Evolutionary conservation across 2,113 vertebrate genomes (phyloP), one percentile per base, ranked within the genome.

Genomic region (Morone saxatilis): DNA sequence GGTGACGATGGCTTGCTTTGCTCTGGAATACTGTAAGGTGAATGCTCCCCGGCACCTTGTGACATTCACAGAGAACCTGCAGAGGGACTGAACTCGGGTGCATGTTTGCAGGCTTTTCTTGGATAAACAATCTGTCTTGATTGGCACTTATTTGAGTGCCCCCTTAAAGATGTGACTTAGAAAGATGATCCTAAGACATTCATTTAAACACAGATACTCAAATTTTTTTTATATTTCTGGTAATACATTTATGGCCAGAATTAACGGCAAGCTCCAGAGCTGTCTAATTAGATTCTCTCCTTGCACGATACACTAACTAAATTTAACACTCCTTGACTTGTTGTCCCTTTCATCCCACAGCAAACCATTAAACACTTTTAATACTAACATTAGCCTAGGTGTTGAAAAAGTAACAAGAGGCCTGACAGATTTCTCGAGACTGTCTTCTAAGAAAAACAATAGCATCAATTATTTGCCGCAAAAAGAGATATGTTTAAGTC

Each of bases 11-110:
- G 57, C 83, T 92, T 80, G 91, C 76, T 86, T 86, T 76, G 82
- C 91, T 94, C 94, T 92, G 90, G 90, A 90, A 62, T 86, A 91
- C 90, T 90, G 90, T 91, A 94, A 89, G 81, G 84, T 36, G 83
- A 91, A 88, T 78, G 81, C 48, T 60, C 67, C 77, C 40, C 61
- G 86, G 87, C 88, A 89, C 81, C 80, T 89, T 62, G 71, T 90
- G 87, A 90, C 90, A 78, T 54, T 51, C 54, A 19, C 19, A 78
- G 78, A 88, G 81, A 90, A 86, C 66, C 74, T 82, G 77, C 76
- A 80, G 67, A 85, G 69, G 61, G 41, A 59, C 80, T 71, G 47
- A 76, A 78, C 56, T 50, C 7, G 47, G 69, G 63, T 72, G 43
- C 62, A 57, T 79, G 82, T 89, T 94, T 81, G 80, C 68, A 74